phyloP scores from a whole-genome alignment of 2,888 invertebrate genomes.

The Asteroscopus sphinx region DNA sequence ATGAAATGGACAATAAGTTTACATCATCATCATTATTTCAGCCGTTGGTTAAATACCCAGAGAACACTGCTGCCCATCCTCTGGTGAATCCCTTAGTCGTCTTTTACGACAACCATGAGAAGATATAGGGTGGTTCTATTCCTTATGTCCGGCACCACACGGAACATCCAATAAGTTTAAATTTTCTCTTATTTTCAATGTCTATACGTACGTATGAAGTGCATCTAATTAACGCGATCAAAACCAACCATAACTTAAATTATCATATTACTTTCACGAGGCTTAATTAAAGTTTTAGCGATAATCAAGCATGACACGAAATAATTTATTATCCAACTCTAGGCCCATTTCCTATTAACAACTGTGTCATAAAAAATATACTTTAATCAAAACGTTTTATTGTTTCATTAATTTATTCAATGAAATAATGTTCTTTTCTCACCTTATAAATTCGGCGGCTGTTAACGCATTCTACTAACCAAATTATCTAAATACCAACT shows the following conservation, averaged over 20 bases:
- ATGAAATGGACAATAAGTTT: constrained; percentile 9
- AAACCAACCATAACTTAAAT: constrained; percentile 12
- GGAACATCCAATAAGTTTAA: constrained; percentile 5
- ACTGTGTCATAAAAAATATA: constrained; percentile 35
- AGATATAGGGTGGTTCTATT: too few relatives aligned
- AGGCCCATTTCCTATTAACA: constrained; percentile 40
- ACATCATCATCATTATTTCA: too few relatives aligned
- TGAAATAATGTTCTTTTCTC: constrained; percentile 21
- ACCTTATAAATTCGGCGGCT: constrained; percentile 18
- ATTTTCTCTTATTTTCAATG: background rate
- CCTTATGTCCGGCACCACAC: too few relatives aligned
- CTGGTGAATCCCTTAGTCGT: too few relatives aligned
- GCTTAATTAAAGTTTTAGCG: constrained; percentile 39
- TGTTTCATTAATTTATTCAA: constrained; percentile 47
- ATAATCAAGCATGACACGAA: constrained; percentile 28
- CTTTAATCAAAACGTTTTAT: constrained; percentile 44
- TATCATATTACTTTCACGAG: constrained; percentile 5
- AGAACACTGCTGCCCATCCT: too few relatives aligned
- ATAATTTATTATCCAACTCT: constrained; percentile 36
- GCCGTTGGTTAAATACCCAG: too few relatives aligned
- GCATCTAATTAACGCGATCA: background rate
- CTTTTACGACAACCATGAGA: too few relatives aligned
- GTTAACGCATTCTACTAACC: constrained; percentile 35
- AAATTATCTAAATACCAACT: constrained; percentile 38
- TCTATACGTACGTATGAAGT: background rate